Percentiles rank a stretch among this genome's conserved stretches.
Conservation (phyloP, 2,888 invertebrate genomes). For the Noctua janthe region DNA sequence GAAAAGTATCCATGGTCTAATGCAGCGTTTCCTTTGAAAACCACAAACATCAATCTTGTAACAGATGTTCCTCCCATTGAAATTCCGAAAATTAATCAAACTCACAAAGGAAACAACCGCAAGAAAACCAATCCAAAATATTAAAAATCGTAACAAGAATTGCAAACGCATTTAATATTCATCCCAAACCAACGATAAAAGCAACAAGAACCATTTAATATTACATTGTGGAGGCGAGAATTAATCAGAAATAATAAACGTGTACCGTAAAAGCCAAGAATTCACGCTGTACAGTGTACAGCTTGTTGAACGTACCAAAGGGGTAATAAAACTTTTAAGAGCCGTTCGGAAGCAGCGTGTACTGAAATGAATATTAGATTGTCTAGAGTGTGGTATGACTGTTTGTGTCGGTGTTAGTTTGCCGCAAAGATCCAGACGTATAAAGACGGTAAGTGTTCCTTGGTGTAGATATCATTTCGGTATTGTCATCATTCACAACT, state of each 20-base stretch:
- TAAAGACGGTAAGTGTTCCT: conserved; percentile 73
- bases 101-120: background rate
- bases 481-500: conserved; percentile 65
- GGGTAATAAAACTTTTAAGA: conserved; percentile 72
- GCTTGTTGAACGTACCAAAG: conserved; percentile 70
- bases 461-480: conserved; percentile 71
- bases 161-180: conserved; percentile 53
- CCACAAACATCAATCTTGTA: background rate
- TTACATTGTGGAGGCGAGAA: conserved; percentile 56
- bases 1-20: background rate
- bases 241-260: conserved; percentile 65
- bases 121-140: conserved; percentile 22
- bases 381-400: conserved; percentile 80
- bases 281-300: conserved; percentile 61
- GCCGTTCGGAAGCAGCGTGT: conserved; percentile 75
- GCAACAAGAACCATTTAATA: conserved; percentile 60
- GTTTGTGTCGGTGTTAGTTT: conserved; percentile 74
- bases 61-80: background rate
- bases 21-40: background rate
- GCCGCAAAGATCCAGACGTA: conserved; percentile 62
- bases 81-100: conserved; percentile 11
- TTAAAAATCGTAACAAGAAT: conserved; percentile 37
- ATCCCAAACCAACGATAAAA: conserved; percentile 55
- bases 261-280: conserved; percentile 65
- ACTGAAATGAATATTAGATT: conserved; percentile 77